These are phyloP conservation scores for Drosophila melanosoma DNA, from an alignment of 2,888 invertebrate genomes.

Conservation along the genomic window DNA sequence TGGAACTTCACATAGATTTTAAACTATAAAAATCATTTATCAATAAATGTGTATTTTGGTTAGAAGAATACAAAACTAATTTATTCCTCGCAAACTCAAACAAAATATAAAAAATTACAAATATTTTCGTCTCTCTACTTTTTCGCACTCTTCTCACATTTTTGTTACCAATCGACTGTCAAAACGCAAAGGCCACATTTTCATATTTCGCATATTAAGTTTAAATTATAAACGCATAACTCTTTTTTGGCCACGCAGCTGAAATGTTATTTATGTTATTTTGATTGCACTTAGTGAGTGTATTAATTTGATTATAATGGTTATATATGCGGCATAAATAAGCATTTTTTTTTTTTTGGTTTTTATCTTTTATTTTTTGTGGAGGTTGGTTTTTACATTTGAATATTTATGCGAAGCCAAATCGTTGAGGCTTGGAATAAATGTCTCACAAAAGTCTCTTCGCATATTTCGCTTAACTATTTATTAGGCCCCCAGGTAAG, in stretches of 20 bases:
- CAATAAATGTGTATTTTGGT: background rate
- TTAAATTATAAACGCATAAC: slow-evolving; percentile 67
- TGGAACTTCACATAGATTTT: background rate
- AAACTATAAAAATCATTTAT: background rate
- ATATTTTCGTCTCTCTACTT: background rate
- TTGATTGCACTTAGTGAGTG: slow-evolving; percentile 78
- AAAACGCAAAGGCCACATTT: slow-evolving; percentile 2
- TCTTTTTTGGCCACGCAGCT: slow-evolving; percentile 45
- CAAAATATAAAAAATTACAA: background rate
- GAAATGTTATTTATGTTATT: slow-evolving; percentile 70
- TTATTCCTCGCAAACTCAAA: background rate
- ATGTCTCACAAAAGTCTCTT: slow-evolving; percentile 65
- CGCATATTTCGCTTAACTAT: slow-evolving; percentile 47
- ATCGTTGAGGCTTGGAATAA: slow-evolving; percentile 40
- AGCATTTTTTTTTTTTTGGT: slow-evolving; percentile 35
- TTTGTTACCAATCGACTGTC: slow-evolving; percentile 7
- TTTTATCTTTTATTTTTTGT: slow-evolving; percentile 20
- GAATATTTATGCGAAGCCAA: slow-evolving; percentile 58
- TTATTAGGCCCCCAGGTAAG: slow-evolving; percentile 40
- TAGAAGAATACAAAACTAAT: background rate
- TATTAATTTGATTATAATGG: slow-evolving; percentile 79
- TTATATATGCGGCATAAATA: slow-evolving; percentile 75
- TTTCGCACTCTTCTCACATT: background rate
- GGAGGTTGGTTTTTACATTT: slow-evolving; percentile 37
- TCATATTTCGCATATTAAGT: slow-evolving; percentile 17